Conservation (phyloP, 2,113 vertebrate genomes). For the Melanerpes formicivorus region DNA sequence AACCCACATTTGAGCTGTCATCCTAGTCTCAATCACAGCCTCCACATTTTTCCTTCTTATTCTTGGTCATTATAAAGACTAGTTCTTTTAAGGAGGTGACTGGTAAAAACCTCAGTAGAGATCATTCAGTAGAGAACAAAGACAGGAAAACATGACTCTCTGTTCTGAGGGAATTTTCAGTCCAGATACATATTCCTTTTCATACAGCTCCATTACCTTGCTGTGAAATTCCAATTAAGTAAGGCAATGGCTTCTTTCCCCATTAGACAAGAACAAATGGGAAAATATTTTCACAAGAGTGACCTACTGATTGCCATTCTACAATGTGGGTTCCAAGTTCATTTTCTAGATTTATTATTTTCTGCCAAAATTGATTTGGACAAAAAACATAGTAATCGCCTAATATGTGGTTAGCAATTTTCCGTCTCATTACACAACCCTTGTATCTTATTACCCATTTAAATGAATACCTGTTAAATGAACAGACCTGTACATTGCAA, state of each 20-base stretch:
- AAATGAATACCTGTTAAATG: slow-evolving; percentile 67
- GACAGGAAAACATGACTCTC: neutral
- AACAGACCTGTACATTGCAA: slow-evolving; percentile 46
- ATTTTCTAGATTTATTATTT: slow-evolving; percentile 69
- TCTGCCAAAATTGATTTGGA: slow-evolving; percentile 69
- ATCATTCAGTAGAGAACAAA: neutral
- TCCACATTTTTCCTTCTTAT: neutral
- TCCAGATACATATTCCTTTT: neutral
- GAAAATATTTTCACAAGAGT: slow-evolving; percentile 57
- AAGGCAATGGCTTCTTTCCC: slow-evolving; percentile 4
- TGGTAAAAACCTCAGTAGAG: neutral
- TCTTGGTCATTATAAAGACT: neutral
- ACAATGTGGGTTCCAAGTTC: slow-evolving; percentile 12
- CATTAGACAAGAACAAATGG: slow-evolving; percentile 25
- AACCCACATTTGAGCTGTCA: neutral
- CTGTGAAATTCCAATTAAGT: neutral
- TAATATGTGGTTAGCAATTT: slow-evolving; percentile 66
- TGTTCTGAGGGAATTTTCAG: neutral
- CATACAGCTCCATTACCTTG: neutral
- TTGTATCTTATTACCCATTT: slow-evolving; percentile 65
- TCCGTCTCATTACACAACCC: slow-evolving; percentile 67
- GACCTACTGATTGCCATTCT: slow-evolving; percentile 35
- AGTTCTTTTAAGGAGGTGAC: neutral
- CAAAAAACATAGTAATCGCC: slow-evolving; percentile 53
- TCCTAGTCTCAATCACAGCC: neutral